Conservation (phyloP, 2,888 invertebrate species). For the Argyresthia goedartella region DNA sequence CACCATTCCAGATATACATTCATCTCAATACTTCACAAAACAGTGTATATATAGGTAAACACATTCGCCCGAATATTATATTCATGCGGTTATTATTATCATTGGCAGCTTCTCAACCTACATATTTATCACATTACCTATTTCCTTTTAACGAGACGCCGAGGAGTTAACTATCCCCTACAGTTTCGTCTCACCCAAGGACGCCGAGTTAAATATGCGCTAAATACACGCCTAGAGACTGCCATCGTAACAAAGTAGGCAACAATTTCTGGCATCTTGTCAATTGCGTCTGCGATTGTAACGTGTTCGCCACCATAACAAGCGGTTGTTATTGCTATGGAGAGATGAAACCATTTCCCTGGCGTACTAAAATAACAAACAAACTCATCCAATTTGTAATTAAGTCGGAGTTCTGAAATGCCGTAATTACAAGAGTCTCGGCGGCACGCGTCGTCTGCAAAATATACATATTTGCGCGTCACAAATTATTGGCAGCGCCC, state of each 20-base stretch:
- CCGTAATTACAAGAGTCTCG: conserved; percentile 1
- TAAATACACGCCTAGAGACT: too few relatives aligned
- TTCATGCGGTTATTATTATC: too few relatives aligned
- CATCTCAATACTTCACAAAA: not conserved
- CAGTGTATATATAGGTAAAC: too few relatives aligned
- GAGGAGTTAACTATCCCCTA: too few relatives aligned
- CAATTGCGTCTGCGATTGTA: not conserved
- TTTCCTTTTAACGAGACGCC: too few relatives aligned
- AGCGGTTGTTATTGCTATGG: not conserved
- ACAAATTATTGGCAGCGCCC: conserved; percentile 2
- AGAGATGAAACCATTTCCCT: conserved; percentile 5
- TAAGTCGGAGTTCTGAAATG: conserved; percentile 1
- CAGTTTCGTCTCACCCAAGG: too few relatives aligned
- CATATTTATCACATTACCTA: not conserved
- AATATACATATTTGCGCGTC: not conserved
- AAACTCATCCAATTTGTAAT: conserved; percentile 21
- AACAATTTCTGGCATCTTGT: too few relatives aligned
- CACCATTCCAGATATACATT: too few relatives aligned
- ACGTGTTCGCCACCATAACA: not conserved
- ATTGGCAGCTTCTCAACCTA: not conserved
- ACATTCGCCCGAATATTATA: too few relatives aligned
- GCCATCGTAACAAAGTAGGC: too few relatives aligned
- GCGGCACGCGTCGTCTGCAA: conserved; percentile 4
- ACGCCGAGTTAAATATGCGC: too few relatives aligned
- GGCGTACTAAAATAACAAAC: conserved; percentile 26